Base-by-base conservation (phyloP, 2,113 vertebrate species). In the Nesogale talazaci region DNA sequence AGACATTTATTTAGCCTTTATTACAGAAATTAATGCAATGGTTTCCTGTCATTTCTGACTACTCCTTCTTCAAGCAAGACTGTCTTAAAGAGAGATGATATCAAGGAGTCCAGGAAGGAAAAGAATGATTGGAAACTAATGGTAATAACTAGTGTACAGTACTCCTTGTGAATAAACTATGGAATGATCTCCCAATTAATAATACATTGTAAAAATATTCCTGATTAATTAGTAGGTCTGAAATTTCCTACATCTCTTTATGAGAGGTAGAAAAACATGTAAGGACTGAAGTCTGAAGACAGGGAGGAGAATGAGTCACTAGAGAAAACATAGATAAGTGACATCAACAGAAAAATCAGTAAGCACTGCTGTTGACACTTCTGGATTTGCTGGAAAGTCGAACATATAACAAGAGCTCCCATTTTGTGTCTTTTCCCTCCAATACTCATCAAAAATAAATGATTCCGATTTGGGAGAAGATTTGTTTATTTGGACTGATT, bases 1-100 rank as follows among this genome's bases (percentile, higher is more conserved):
- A 83, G 69, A 74, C 80, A 90, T 93, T 91, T 92, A 96, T 95
- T 95, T 92, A 90, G 79, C 23, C 46, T 95, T 96, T 92, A 95
- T 94, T 86, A 95, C n/a, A 95, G 86, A 83, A 20, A 23, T 93
- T 94, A 93, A 86, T 88, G 75, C 85, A 95, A 94, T 93, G 86
- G 70, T 83, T 89, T 7, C 63, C 65, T 94, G 90, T 95, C 96
- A 95, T 56, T 86, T 92, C 70, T 94, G 94, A 94, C 90, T 95
- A 76, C 46, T 93, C 16, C 87, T 92, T 92, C 90, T 91, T 89
- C 7, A 85, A 94, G 63, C 27, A 80, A 92, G 52, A 38, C 25
- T 91, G 6, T 67, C 77, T 61, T 77, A 46, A 5, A 46, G 42
- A 10, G 42, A 46, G 42, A 10, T 46, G 42, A 46, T 46, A 6